Evolutionary conservation across 2,888 invertebrate genomes (phyloP).

Genomic region (Phortica okadai): DNA sequence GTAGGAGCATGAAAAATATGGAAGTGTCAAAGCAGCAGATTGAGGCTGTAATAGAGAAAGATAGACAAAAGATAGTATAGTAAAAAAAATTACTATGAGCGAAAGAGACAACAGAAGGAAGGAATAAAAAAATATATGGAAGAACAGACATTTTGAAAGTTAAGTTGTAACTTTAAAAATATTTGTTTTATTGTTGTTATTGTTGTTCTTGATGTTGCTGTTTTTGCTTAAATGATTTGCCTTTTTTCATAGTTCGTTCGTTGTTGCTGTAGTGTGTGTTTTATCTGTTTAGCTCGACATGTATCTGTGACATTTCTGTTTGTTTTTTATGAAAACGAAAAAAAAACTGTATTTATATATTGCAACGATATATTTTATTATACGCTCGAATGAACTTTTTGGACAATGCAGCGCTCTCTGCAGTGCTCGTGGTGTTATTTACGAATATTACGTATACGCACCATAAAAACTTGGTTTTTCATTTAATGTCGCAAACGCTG

Average conservation of each 20-base stretch:
- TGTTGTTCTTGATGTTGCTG: neutral
- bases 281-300: conserved; percentile 70
- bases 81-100: no score
- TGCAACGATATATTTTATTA: conserved; percentile 16
- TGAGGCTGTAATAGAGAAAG: neutral
- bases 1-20: neutral
- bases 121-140: neutral
- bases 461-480: neutral
- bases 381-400: neutral
- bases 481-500: no score
- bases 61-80: neutral
- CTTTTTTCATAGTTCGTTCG: conserved; percentile 20
- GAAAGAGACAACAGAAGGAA: no score
- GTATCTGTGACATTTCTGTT: conserved; percentile 64
- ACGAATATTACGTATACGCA: neutral
- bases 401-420: no score
- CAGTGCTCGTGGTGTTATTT: neutral
- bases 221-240: conserved; percentile 10
- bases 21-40: neutral
- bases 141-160: conserved; percentile 56
- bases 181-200: conserved; percentile 39
- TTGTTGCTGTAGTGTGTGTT: conserved; percentile 59
- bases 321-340: conserved; percentile 6
- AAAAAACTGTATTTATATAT: neutral
- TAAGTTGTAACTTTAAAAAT: conserved; percentile 66